Percentiles rank a stretch among this genome's conserved stretches.
These are phyloP conservation scores for Catocala sponsa DNA, from an alignment of 2,888 invertebrate genomes.

Conservation along the genomic window DNA sequence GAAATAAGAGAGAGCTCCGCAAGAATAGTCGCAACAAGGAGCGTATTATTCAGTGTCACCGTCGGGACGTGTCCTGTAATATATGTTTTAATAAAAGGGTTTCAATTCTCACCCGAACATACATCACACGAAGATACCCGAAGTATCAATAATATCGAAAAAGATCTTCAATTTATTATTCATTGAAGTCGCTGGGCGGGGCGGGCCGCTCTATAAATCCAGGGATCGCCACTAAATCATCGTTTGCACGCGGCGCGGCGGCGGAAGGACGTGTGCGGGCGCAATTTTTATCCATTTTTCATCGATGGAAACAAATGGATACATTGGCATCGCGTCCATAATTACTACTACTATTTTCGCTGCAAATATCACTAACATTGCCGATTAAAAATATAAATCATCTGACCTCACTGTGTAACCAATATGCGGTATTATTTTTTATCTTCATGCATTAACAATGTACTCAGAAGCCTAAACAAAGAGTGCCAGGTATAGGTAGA, in stretches of 20 bases:
- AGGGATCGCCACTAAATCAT: constrained; percentile 83
- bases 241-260: constrained; percentile 65
- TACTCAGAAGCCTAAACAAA: constrained; percentile 75
- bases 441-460: constrained; percentile 72
- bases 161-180: constrained; percentile 86
- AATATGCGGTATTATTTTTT: constrained; percentile 45
- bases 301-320: constrained; percentile 67
- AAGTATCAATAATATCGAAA: constrained; percentile 84
- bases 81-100: constrained; percentile 88
- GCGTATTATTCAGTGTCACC: constrained; percentile 86
- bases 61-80: constrained; percentile 82
- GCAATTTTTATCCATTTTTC: constrained; percentile 74
- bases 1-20: constrained; percentile 74
- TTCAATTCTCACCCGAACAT: constrained; percentile 83
- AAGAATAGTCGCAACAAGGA: constrained; percentile 83
- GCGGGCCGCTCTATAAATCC: constrained; percentile 78
- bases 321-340: constrained; percentile 61
- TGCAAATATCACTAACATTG: constrained; percentile 9
- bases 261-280: constrained; percentile 68
- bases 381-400: constrained; percentile 19
- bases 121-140: constrained; percentile 79
- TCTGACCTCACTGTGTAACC: constrained; percentile 14
- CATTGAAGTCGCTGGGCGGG: constrained; percentile 80
- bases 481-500: constrained; percentile 78
- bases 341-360: constrained; percentile 49